Evolutionary conservation across 2,797 vertebrate genomes (phyloP).

Genomic region (Lophura swinhoii): DNA sequence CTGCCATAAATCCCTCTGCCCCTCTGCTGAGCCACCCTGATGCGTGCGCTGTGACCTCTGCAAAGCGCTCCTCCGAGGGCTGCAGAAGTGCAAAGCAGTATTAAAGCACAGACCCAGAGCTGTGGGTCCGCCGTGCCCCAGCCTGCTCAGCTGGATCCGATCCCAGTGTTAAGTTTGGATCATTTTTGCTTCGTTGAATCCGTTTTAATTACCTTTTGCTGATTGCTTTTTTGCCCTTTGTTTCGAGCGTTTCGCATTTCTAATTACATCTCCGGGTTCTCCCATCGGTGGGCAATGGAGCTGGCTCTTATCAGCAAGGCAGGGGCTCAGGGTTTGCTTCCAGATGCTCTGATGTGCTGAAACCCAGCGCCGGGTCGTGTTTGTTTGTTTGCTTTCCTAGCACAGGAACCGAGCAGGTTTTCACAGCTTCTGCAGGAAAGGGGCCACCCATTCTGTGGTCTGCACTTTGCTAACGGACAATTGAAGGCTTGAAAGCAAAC

Average conservation of each 20-base stretch:
- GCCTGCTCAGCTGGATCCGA: constrained; percentile 4
- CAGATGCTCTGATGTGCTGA: background rate
- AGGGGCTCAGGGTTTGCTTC: background rate
- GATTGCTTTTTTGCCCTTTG: constrained; percentile 62
- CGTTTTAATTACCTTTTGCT: constrained; percentile 60
- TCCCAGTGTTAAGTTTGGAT: constrained; percentile 28
- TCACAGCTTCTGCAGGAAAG: constrained; percentile 64
- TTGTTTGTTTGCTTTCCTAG: constrained; percentile 61
- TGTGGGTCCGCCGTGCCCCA: background rate
- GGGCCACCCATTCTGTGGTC: constrained; percentile 64
- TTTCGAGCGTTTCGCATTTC: constrained; percentile 10
- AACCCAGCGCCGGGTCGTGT: constrained; percentile 14
- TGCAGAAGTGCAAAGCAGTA: background rate
- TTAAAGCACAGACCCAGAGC: background rate
- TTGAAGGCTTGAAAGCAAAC: background rate
- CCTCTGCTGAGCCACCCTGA: background rate
- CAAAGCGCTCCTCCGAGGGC: background rate
- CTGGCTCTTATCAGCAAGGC: constrained; percentile 45
- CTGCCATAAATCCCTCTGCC: background rate
- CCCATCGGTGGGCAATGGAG: background rate
- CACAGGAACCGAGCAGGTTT: constrained; percentile 41
- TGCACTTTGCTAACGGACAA: constrained; percentile 15
- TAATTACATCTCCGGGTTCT: constrained; percentile 41
- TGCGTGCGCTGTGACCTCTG: background rate
- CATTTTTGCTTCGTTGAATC: constrained; percentile 43